Evolutionary conservation across 2,888 invertebrate species (phyloP), one percentile per base, ranked within the genome.

Genomic region (Phania funesta): DNA sequence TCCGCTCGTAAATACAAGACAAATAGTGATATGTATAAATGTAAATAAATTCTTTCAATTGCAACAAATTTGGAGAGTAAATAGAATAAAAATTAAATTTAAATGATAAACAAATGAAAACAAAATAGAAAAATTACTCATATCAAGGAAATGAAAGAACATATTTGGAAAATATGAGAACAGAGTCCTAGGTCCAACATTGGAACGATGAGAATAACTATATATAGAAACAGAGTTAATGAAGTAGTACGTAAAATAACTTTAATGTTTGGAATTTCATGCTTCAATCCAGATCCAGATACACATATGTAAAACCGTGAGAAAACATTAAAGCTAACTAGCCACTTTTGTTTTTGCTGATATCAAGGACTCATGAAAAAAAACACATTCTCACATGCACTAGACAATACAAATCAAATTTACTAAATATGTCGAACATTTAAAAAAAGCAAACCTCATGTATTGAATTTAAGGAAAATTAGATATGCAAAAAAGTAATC

Each of bases 51-150:
- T n/a, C n/a, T n/a, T n/a, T n/a, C n/a, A n/a, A n/a, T n/a, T n/a
- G n/a, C n/a, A n/a, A n/a, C n/a, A n/a, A n/a, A n/a, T n/a, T n/a
- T n/a, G n/a, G n/a, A n/a, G n/a, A n/a, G n/a, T n/a, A n/a, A n/a
- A n/a, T n/a, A n/a, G n/a, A n/a, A n/a, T n/a, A n/a, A n/a, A n/a
- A n/a, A n/a, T n/a, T n/a, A n/a, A n/a, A n/a, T 88, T 89, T 89
- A 88, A 89, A 88, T 85, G 87, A 88, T 86, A 88, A 88, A 89
- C 89, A 88, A 50, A 29, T 22, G n/a, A 16, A 29, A 18, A 22
- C 0, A 16, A 2, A 11, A 29, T 7, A 52, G 48, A 4, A 44
- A n/a, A n/a, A n/a, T n/a, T 3, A 41, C n/a, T 38, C 48, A 75
- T 44, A 48, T 20, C 8, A n/a, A 6, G 16, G 29, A 60, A 76